These are phyloP conservation scores for Clamator glandarius DNA, from an alignment of 2,797 vertebrate species.

Conservation along the genomic window DNA sequence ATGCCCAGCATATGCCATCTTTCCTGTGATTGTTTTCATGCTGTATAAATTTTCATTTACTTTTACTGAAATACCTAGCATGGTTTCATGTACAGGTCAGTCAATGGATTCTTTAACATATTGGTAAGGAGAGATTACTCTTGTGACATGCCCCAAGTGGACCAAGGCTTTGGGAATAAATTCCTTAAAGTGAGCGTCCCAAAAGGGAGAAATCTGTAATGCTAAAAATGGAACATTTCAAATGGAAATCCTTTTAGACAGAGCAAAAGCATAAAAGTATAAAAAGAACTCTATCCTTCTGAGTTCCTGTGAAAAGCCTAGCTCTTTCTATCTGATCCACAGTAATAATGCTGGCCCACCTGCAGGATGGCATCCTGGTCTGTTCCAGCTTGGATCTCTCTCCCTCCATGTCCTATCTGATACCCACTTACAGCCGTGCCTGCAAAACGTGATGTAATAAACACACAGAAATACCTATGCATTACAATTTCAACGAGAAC, in stretches of 20 bases:
- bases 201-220: neutral
- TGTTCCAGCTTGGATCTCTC: neutral
- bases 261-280: neutral
- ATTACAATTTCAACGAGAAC: neutral
- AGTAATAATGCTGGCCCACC: neutral
- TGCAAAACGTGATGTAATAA: neutral
- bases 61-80: neutral
- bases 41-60: neutral
- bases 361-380: neutral
- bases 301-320: neutral
- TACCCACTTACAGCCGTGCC: neutral
- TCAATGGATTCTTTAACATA: neutral
- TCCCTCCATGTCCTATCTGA: neutral
- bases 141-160: neutral
- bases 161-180: neutral
- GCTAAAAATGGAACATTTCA: neutral
- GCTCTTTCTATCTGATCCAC: neutral
- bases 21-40: constrained; percentile 2
- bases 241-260: neutral
- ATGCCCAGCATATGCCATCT: constrained; percentile 18
- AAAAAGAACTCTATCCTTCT: neutral
- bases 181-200: neutral
- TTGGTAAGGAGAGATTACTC: neutral
- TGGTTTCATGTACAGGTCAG: neutral
- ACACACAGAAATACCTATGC: neutral